phyloP scores from a whole-genome alignment of 2,888 invertebrate genomes.

The Campopleginae sp. region DNA sequence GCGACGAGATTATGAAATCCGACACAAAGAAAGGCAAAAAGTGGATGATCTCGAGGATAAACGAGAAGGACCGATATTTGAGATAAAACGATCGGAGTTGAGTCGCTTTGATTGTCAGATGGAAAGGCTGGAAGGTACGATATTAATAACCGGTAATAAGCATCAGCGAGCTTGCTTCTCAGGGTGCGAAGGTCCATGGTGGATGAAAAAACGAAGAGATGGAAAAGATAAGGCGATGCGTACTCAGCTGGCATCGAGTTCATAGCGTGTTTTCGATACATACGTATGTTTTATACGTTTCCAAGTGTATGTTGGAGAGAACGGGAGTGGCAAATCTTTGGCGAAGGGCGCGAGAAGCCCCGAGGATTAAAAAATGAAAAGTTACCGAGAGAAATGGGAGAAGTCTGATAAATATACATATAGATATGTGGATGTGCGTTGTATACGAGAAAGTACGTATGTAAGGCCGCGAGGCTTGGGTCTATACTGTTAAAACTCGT shows the following conservation, averaged over 20 bases:
- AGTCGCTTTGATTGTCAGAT: conserved; percentile 14
- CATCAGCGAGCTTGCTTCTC: conserved; percentile 64
- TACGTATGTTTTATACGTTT: conserved; percentile 11
- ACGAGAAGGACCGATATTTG: background rate
- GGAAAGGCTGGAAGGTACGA: conserved; percentile 2
- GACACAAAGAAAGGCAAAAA: conserved; percentile 42
- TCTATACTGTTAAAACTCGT: conserved; percentile 9
- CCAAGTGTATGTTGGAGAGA: conserved; percentile 10
- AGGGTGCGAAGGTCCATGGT: conserved; percentile 60
- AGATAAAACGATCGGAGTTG: conserved; percentile 44
- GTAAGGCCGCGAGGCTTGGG: conserved; percentile 62
- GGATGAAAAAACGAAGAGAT: conserved; percentile 36
- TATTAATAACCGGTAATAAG: conserved; percentile 71
- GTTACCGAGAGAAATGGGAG: conserved; percentile 33
- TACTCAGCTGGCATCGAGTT: conserved; percentile 43
- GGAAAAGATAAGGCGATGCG: conserved; percentile 33
- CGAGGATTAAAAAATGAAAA: conserved; percentile 49
- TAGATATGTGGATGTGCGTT: background rate
- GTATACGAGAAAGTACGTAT: conserved; percentile 24
- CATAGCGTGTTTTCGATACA: background rate
- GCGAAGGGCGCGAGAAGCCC: conserved; percentile 63
- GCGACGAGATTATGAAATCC: conserved; percentile 68
- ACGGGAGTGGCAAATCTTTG: conserved; percentile 61
- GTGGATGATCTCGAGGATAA: background rate
- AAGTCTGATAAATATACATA: conserved; percentile 30